Base-by-base conservation (phyloP, 1,140 invertebrate species). In the Liolophura sinensis region DNA sequence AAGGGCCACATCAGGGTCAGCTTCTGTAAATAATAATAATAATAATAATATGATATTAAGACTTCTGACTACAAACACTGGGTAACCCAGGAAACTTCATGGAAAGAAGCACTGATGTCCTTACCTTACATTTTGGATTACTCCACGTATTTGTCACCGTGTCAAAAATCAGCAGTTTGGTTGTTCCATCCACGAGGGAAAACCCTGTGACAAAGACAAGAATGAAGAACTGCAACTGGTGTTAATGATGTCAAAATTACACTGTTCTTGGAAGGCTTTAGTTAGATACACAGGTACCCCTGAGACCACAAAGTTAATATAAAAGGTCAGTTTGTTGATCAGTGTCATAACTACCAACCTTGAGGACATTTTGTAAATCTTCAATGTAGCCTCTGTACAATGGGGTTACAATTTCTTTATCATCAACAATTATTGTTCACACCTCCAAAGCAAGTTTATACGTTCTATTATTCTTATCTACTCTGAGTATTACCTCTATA, bases 141-240 rank as follows among this genome's bases (percentile, higher is more conserved):
- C 63, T 71, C 85, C 84, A 86, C 14, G 59, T 68, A 47, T 74
- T 75, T n/a, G 48, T 74, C 20, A 67, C 58, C 11, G 78, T 73
- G 65, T 85, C 78, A 73, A 81, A 85, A 3, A 75, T 62, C 25
- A 83, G 63, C 31, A 86, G 70, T 48, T n/a, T 86, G 84, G 69
- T 86, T 86, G 65, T 85, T 86, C 85, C 85, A 87, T 14, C 84
- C 82, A 63, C 78, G 64, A 52, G 51, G 16, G 15, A 47, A n/a
- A 52, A 22, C 48, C n/a, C 48, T 52, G 24, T 50, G 49, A 49
- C 20, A 14, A 51, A 12, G 46, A 24, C 9, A 55, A 15, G 27
- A 40, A 54, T 27, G 31, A 12, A 7, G 11, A 18, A 54, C 54
- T 40, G 20, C 18, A 4, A 40, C 47, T 25, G 20, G 54, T 55